Evolutionary conservation across 2,113 vertebrate species (phyloP), one percentile per base, ranked within the genome.

Genomic region (Sceloporus tristichus): DNA sequence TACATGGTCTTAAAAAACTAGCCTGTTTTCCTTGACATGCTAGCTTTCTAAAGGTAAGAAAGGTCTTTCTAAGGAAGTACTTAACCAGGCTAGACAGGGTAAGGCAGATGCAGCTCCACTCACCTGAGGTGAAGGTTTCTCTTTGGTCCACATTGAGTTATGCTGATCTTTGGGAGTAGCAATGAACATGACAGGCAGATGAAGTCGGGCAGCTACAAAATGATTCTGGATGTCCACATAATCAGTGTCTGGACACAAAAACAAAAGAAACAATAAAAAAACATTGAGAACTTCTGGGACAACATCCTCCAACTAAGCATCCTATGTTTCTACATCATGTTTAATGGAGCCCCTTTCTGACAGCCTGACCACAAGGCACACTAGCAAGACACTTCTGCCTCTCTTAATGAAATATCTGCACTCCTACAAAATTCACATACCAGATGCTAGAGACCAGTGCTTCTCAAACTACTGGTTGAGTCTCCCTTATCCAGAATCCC

Each of bases 101-200:
- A 85, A 4, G 54, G 1, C 16, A 23, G 54, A 11, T 2, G 2
- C 11, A 9, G 2, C 1, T 76, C 7, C 34, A 65, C 88, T 95
- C 85, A 99, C 99, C 98, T 98, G 98, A 0, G 97, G 96, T 0
- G 96, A 98, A 0, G 99, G 98, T n/a, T 86, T 92, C 66, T 94
- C 93, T 90, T 96, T 98, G 48, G 99, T 99, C 99, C 98, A 99
- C 89, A 98, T 29, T 2, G 98, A 99, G 23, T 71, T 87, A 74
- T 94, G 98, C 90, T 93, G 97, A 93, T 99, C 98, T 88, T 97
- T 98, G 59, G 98, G 98, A 4, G 98, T 99, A 78, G 98, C 92
- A 0, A 99, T 97, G 93, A 99, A 99, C 98, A 99, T 98, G 92
- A 98, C 90, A 0, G 98, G 98, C 38, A 98, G 96, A 53, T 83